A percentile compares a stretch with the other conserved stretches of the same genome.
Evolutionary conservation across 2,113 vertebrate genomes (phyloP).

Genomic region (Micromys minutus): DNA sequence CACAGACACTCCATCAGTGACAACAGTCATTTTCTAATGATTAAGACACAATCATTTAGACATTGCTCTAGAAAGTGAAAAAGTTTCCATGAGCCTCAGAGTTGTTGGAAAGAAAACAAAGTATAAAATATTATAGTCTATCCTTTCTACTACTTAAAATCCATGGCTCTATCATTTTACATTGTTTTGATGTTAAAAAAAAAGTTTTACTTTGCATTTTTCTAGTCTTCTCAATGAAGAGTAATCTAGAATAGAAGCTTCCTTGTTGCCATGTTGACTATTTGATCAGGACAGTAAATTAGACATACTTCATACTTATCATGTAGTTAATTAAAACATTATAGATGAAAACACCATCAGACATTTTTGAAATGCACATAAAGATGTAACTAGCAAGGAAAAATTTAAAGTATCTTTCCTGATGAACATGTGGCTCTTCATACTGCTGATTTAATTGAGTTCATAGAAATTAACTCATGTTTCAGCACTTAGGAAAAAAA

Average conservation of each 20-base stretch:
- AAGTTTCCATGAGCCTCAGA: constrained; percentile 42
- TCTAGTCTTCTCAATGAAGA: not conserved
- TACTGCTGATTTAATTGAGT: not conserved
- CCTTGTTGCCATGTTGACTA: not conserved
- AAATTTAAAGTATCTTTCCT: not conserved
- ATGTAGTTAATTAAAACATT: not conserved
- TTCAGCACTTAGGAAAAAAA: not conserved
- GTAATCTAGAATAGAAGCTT: not conserved
- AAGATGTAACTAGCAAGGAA: not conserved
- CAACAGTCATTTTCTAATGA: too few species aligned
- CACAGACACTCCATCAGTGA: constrained; percentile 31
- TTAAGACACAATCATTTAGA: constrained; percentile 61
- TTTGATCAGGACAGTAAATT: not conserved
- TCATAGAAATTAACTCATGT: not conserved
- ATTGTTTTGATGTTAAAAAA: not conserved
- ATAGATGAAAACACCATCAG: not conserved
- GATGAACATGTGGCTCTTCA: not conserved
- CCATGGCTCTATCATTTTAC: not conserved
- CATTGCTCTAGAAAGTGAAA: constrained; percentile 47
- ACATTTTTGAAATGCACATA: not conserved
- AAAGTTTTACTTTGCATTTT: not conserved
- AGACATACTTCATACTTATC: not conserved
- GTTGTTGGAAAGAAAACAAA: constrained; percentile 42
- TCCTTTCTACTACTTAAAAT: constrained; percentile 11
- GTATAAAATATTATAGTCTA: constrained; percentile 9